Percentiles rank a stretch among this genome's conserved stretches.
Evolutionary conservation across 2,888 invertebrate genomes (phyloP).

Genomic region (Nineta flava): DNA sequence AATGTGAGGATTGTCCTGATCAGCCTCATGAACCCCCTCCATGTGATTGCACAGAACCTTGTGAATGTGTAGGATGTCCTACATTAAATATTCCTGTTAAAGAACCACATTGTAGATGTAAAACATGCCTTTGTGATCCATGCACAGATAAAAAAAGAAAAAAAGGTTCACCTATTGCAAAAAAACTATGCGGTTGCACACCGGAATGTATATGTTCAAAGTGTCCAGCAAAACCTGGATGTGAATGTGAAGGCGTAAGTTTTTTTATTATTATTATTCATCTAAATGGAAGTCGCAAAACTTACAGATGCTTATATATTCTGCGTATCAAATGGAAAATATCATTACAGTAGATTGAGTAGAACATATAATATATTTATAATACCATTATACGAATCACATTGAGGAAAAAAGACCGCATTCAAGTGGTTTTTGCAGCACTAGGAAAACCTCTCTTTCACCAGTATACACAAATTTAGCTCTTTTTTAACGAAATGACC

Average conservation of each 20-base stretch:
- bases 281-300: too few relatives aligned
- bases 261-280: too few relatives aligned
- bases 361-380: too few relatives aligned
- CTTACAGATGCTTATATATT: too few relatives aligned
- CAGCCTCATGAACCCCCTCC: neutral
- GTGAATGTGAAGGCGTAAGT: neutral
- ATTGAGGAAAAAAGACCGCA: too few relatives aligned
- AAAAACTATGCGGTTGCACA: neutral
- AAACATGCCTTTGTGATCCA: neutral
- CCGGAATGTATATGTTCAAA: neutral
- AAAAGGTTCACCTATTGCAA: neutral
- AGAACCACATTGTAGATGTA: neutral
- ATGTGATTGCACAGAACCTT: neutral
- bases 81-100: neutral
- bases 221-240: neutral
- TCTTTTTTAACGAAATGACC: too few relatives aligned
- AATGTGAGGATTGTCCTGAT: neutral
- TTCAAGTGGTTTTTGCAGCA: too few relatives aligned
- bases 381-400: too few relatives aligned
- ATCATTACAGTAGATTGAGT: too few relatives aligned
- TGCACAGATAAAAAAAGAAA: neutral
- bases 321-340: too few relatives aligned
- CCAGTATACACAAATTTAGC: too few relatives aligned
- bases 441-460: too few relatives aligned
- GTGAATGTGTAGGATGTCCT: neutral